Evolutionary conservation across 2,888 invertebrate genomes (phyloP).

Genomic region (Electrophaes corylata): DNA sequence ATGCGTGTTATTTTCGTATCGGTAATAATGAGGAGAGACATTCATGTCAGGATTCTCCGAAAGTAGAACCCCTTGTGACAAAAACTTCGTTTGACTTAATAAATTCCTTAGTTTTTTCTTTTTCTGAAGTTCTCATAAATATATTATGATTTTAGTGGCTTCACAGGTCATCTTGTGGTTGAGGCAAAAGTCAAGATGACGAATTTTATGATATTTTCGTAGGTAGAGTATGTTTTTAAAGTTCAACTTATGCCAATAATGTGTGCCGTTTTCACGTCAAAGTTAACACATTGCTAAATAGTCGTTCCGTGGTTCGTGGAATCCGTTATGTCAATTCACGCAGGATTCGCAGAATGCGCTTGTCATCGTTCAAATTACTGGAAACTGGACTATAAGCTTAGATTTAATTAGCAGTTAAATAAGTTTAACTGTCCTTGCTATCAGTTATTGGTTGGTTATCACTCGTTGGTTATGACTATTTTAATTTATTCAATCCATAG

Average conservation of each 20-base stretch:
- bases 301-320: slow-evolving; percentile 13
- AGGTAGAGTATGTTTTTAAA: slow-evolving; percentile 1
- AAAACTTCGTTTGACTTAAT: neutral
- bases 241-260: neutral
- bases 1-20: slow-evolving; percentile 22
- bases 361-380: slow-evolving; percentile 10
- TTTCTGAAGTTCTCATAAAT: slow-evolving; percentile 8
- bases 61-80: slow-evolving; percentile 28
- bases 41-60: slow-evolving; percentile 32
- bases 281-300: slow-evolving; percentile 14
- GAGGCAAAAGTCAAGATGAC: neutral
- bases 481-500: too few species aligned
- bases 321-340: slow-evolving; percentile 17
- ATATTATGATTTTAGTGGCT: neutral
- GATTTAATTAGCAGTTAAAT: neutral
- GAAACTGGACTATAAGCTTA: neutral
- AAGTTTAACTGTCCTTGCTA: neutral
- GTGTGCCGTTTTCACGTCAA: slow-evolving; percentile 8
- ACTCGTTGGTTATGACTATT: neutral
- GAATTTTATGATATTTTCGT: neutral
- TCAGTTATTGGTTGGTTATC: neutral
- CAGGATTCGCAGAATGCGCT: slow-evolving; percentile 9
- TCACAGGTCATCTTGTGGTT: neutral
- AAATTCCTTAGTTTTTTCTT: slow-evolving; percentile 17
- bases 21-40: slow-evolving; percentile 30